Evolutionary conservation across 2,888 invertebrate species (phyloP).

Genomic region (Andrena chrysosceles): DNA sequence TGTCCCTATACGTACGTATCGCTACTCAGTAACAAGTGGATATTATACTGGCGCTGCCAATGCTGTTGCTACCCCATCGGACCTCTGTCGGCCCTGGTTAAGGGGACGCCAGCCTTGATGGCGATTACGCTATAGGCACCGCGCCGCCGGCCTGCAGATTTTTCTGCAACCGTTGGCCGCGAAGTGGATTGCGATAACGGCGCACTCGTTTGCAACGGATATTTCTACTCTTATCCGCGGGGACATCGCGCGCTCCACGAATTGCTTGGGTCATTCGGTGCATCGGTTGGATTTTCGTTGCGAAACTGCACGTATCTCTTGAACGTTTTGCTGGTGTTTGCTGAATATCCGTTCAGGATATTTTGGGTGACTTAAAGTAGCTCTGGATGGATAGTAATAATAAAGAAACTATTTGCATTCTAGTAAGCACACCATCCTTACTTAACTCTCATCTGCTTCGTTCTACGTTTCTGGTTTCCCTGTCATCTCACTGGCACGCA

Average conservation of each 20-base stretch:
- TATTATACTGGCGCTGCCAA: conserved; percentile 74
- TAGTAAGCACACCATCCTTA: not conserved
- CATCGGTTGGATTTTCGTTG: too few species aligned
- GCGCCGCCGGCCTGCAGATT: not conserved
- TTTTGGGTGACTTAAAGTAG: too few species aligned
- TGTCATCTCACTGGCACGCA: not conserved
- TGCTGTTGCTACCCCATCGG: conserved; percentile 54
- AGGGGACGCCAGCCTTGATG: conserved; percentile 63
- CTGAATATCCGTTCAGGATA: too few species aligned
- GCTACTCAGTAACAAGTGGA: conserved; percentile 82
- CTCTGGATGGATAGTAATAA: too few species aligned
- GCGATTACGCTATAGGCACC: conserved; percentile 61
- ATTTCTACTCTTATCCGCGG: not conserved
- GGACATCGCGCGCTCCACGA: not conserved
- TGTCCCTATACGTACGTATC: conserved; percentile 70
- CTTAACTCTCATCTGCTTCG: not conserved
- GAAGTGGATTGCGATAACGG: conserved; percentile 9
- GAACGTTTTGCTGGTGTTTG: too few species aligned
- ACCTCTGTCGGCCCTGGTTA: conserved; percentile 56
- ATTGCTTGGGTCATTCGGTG: too few species aligned
- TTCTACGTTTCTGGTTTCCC: not conserved
- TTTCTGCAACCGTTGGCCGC: not conserved
- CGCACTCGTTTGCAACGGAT: not conserved
- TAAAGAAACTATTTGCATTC: too few species aligned
- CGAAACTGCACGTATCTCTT: too few species aligned